Base-by-base conservation (phyloP, 2,797 vertebrate genomes). In the Monodelphis domestica region DNA sequence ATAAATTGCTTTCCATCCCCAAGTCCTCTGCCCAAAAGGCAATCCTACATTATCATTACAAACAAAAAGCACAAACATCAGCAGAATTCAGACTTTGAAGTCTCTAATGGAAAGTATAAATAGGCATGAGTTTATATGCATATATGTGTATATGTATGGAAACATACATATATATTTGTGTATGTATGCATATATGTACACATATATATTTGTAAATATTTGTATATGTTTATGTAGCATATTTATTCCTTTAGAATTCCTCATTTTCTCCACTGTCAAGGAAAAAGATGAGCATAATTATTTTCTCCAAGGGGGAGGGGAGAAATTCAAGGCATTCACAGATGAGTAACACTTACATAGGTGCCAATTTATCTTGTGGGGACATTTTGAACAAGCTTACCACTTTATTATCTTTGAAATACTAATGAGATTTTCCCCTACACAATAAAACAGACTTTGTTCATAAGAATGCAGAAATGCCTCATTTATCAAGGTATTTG, bases 371-470 rank as follows among this genome's bases (percentile, higher is more conserved):
- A n/a, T 89, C 59, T 93, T 94, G 78, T 2, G 0, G 45, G 1
- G n/a, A 88, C 33, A 95, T 11, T 92, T 93, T 93, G 92, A 95
- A 94, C 88, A 96, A 91, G 53, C 91, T 91, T 93, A 55, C 30
- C 38, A 38, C 30, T 50, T 54, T 95, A 95, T 89, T 90, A 87
- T 84, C 88, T 95, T 96, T 94, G 57, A 95, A 95, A 92, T 94
- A 87, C 24, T 90, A 63, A 91, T 70, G 78, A 95, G 2, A 91
- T 78, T 94, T 94, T 95, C 90, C 54, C 9, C 89, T 87, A 53
- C 15, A 92, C 26, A 33, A 30, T 33, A 90, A 56, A 93, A 17
- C 21, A 38, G 4, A 53, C 59, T 21, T 91, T 93, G 56, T 91
- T 90, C 28, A 63, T 63, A 92, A 95, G 53, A 91, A 94, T 51